These are phyloP conservation scores for Corydoras maculifer DNA, from an alignment of 2,113 vertebrate genomes.

Conservation along the genomic window DNA sequence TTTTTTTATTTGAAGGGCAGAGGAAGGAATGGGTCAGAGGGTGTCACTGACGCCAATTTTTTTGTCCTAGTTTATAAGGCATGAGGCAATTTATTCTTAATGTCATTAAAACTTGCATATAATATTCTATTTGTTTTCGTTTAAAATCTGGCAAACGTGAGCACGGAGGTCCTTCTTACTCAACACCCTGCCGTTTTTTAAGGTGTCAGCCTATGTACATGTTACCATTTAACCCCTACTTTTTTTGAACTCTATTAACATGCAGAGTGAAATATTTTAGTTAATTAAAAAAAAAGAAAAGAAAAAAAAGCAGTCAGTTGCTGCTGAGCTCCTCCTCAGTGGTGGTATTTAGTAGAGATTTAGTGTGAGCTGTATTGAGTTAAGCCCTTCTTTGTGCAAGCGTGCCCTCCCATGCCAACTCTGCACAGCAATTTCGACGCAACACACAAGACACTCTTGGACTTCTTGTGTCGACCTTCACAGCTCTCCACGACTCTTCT, in stretches of 20 bases:
- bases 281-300: constrained; percentile 47
- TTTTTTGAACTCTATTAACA: too few species aligned
- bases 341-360: constrained; percentile 45
- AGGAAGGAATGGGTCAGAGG: too few species aligned
- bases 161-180: too few species aligned
- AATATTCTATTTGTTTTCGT: too few species aligned
- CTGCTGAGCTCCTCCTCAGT: constrained; percentile 37
- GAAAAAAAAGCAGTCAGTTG: constrained; percentile 36
- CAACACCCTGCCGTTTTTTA: too few species aligned
- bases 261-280: too few species aligned
- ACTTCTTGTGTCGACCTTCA: constrained; percentile 45
- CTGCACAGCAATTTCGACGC: constrained; percentile 52
- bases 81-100: constrained; percentile 73
- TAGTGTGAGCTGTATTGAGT: constrained; percentile 42
- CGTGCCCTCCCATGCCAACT: constrained; percentile 33
- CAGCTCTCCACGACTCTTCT: constrained; percentile 63
- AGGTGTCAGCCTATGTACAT: too few species aligned
- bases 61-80: constrained; percentile 84
- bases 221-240: too few species aligned
- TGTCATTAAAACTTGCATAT: too few species aligned
- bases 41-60: neutral
- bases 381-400: constrained; percentile 25
- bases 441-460: constrained; percentile 33
- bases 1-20: too few species aligned
- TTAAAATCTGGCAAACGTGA: too few species aligned